Percentiles rank a stretch among this genome's conserved stretches.
These are phyloP conservation scores for Tanytarsus gracilentus DNA, from an alignment of 2,888 invertebrate species.

Conservation along the genomic window DNA sequence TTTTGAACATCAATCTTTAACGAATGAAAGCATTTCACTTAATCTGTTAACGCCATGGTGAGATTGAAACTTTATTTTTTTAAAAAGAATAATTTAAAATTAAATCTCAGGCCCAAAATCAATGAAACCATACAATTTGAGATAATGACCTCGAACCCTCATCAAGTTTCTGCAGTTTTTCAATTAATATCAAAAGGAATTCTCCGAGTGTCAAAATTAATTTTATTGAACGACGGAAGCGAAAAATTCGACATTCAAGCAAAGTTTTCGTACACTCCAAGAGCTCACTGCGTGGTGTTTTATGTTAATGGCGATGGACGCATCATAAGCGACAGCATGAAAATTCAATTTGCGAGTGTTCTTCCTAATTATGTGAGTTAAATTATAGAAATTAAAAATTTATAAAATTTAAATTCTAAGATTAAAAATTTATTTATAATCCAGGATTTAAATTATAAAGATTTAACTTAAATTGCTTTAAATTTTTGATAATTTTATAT, in stretches of 20 bases:
- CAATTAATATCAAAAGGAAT: conserved; percentile 6
- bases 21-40: background rate
- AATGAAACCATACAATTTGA: background rate
- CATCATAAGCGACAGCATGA: conserved; percentile 5
- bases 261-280: conserved; percentile 11
- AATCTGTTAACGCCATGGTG: conserved; percentile 12
- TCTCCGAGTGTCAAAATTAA: background rate
- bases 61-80: too few species aligned
- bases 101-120: conserved; percentile 5
- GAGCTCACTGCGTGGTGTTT: conserved; percentile 11
- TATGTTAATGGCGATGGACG: conserved; percentile 1
- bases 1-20: too few species aligned
- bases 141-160: background rate
- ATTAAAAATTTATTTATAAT: too few species aligned
- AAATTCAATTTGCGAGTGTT: background rate
- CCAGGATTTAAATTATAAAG: too few species aligned
- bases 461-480: too few species aligned
- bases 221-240: background rate
- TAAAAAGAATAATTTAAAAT: too few species aligned
- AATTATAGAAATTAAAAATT: background rate
- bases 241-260: background rate
- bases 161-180: background rate
- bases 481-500: too few species aligned
- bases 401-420: background rate
- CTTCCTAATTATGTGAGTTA: background rate